Base-by-base conservation (phyloP, 2,797 vertebrate genomes). In the Scyliorhinus canicula region DNA sequence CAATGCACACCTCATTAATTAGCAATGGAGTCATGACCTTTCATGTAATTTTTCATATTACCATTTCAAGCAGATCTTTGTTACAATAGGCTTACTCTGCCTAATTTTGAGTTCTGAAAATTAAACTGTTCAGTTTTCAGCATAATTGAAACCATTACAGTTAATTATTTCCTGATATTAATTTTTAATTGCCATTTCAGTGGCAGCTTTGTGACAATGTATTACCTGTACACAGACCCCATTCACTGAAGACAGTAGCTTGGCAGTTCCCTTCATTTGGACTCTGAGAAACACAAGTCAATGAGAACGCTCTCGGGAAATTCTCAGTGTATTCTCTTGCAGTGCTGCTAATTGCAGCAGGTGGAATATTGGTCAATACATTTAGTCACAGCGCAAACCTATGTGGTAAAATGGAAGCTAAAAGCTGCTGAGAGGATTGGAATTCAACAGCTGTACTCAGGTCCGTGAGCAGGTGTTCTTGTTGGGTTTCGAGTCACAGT, bases 141-240 rank as follows among this genome's bases (percentile, higher is more conserved):
- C 12, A 19, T 52, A 74, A 74, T 94, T 94, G 67, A 71, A 94
- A 52, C 47, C 14, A 52, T 74, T n/a, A 19, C n/a, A 52, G 44
- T 95, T 95, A 95, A 95, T 95, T 95, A 95, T 69, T 88, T 88
- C 44, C 47, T 28, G 28, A 40, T 84, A 77, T 95, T 95, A 95
- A 79, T 35, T 95, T 65, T 84, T 95, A 52, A 95, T 52, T 95
- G 47, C 47, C 40, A n/a, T 96, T 96, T 96, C 0, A 0, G 95
- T 67, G 95, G 55, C 35, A 95, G 95, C 95, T 96, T 95, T 52
- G 95, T 95, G 60, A 0, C 40, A 63, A 95, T 50, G 85, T 95
- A 82, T 65, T 31, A 12, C 71, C 21, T 91, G n/a, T 71, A 86
- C 95, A 94, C 93, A 95, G 67, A 0, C 31, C 11, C 71, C 86